phyloP scores from a whole-genome alignment of 2,797 vertebrate genomes.

The Sylvia borin region DNA sequence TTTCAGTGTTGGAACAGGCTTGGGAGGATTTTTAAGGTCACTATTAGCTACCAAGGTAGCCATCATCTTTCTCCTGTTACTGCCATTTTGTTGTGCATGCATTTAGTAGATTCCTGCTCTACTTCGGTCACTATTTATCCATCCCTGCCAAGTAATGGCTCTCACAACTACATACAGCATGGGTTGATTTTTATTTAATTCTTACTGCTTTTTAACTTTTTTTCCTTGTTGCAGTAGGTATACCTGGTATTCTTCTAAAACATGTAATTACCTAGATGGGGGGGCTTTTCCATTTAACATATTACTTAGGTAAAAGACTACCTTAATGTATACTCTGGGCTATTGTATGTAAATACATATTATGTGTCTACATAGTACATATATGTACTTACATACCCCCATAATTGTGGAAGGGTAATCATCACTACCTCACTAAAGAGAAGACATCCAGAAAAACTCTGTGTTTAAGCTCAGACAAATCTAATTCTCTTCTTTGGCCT shows the following conservation, averaged over 20 bases:
- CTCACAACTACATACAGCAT: accelerated
- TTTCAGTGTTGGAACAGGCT: background rate
- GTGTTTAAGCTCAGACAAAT: background rate
- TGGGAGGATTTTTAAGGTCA: background rate
- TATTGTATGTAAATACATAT: background rate
- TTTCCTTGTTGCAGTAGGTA: background rate
- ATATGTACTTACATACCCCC: background rate
- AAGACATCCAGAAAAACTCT: background rate
- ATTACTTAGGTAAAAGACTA: background rate
- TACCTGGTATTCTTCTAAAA: background rate
- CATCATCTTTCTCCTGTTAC: background rate
- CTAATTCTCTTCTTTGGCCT: background rate
- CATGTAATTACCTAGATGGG: background rate
- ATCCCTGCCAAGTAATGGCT: background rate
- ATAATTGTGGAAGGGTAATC: background rate
- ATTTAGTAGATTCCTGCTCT: background rate
- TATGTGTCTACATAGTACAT: background rate
- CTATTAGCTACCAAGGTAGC: background rate
- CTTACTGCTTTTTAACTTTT: background rate
- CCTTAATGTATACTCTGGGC: background rate
- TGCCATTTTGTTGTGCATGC: background rate
- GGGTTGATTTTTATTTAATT: background rate
- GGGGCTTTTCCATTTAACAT: background rate
- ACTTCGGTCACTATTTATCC: background rate
- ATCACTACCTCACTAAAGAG: background rate